phyloP scores from a whole-genome alignment of 2,797 vertebrate genomes.

The Morus bassanus region DNA sequence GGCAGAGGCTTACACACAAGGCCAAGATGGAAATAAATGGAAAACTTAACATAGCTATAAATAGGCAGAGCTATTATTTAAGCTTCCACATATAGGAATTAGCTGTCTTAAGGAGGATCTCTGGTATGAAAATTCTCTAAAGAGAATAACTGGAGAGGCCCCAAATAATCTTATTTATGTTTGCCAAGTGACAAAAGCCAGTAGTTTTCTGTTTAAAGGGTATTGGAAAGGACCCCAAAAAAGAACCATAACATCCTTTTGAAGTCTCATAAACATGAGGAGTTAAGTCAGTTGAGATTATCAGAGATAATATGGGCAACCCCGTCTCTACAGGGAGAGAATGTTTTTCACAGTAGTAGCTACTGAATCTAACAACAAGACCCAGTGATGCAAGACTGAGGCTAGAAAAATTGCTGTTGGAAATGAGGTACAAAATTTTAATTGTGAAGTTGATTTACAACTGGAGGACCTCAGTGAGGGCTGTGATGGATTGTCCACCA shows the following conservation, averaged over 20 bases:
- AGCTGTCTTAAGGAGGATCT: not conserved
- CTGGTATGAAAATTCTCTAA: not conserved
- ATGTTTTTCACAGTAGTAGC: not conserved
- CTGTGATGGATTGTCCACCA: not conserved
- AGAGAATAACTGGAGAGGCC: not conserved
- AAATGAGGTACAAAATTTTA: not conserved
- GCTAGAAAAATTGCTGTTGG: not conserved
- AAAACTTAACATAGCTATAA: constrained; percentile 10
- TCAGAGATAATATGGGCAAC: not conserved
- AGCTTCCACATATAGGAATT: not conserved
- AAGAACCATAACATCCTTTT: not conserved
- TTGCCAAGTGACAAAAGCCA: not conserved
- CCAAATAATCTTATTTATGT: not conserved
- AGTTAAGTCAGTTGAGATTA: not conserved
- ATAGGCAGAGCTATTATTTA: constrained; percentile 18
- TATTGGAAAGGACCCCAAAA: not conserved
- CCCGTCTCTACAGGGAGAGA: not conserved
- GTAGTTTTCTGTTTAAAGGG: not conserved
- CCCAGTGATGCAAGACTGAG: not conserved
- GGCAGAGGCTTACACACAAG: not conserved
- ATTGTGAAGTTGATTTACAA: not conserved
- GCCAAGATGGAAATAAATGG: not conserved
- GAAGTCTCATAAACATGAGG: not conserved
- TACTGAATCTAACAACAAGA: not conserved
- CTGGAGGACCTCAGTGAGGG: not conserved